Evolutionary conservation across 2,113 vertebrate genomes (phyloP).

Genomic region (Theropithecus gelada): DNA sequence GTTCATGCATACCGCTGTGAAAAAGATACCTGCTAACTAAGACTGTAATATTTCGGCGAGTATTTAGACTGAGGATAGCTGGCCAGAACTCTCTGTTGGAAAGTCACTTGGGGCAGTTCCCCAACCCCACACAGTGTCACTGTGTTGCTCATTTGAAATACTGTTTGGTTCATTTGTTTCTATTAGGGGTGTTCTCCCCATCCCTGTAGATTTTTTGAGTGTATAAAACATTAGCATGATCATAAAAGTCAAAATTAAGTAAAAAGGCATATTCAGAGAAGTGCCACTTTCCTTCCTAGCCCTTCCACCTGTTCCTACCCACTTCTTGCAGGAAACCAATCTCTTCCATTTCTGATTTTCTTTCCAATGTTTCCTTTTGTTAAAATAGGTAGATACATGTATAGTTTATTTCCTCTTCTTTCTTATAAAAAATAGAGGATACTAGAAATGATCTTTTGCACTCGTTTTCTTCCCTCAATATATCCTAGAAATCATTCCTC

Average conservation of each 20-base stretch:
- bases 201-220: background rate
- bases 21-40: background rate
- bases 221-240: background rate
- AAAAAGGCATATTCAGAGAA: background rate
- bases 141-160: background rate
- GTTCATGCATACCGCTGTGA: background rate
- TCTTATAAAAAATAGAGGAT: background rate
- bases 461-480: background rate
- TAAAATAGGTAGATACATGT: background rate
- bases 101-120: background rate
- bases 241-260: conserved; percentile 37
- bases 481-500: background rate
- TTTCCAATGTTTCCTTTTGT: background rate
- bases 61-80: background rate
- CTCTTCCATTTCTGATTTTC: conserved; percentile 34
- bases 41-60: background rate
- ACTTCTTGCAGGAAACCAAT: background rate
- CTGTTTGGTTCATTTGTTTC: background rate
- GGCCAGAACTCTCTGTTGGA: background rate
- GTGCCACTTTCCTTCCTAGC: too few relatives aligned
- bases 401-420: background rate
- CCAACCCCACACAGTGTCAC: too few relatives aligned
- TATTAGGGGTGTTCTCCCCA: background rate
- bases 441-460: background rate
- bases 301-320: background rate